Base-by-base conservation (phyloP, 2,113 vertebrate genomes). In the Eretmochelys imbricata region DNA sequence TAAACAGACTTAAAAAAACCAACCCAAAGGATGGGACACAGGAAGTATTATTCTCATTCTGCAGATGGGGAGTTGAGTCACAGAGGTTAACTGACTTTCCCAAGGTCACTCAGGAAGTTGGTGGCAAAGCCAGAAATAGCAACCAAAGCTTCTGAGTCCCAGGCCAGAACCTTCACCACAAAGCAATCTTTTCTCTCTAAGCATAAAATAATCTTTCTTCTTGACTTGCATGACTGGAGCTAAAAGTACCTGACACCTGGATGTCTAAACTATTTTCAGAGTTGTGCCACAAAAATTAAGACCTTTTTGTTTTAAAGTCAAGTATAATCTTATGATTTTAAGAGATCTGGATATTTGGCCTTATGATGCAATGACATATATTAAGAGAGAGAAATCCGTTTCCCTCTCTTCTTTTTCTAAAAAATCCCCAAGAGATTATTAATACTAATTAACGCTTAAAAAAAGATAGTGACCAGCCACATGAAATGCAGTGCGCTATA, bases 241-340 rank as follows among this genome's bases (percentile, higher is more conserved):
- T 76, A 76, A 46, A 6, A 89, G 76, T 48, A 7, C 42, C 86
- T 93, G 88, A 91, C 90, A 89, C 90, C 90, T 91, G 59, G 38
- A 6, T 24, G 54, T 95, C 96, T 95, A 87, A 96, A 95, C 91
- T 84, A 94, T 94, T 95, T 57, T 93, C 62, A 89, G 5, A 27
- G 2, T 54, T 29, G 46, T 81, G 82, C 53, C 24, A 69, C 85
- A n/a, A 96, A 91, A 89, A 91, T 17, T 96, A 95, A 94, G 55
- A 10, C 80, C 87, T 84, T 84, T 59, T 88, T 49, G 93, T 96
- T 95, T 93, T 94, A 55, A 69, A 89, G 49, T 85, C 57, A 35
- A 83, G 48, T 69, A 89, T 96, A 93, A 93, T 93, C 69, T 59
- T 88, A 89, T 85, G 72, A 95, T 88, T 91, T 95, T 94, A 83